A percentile compares a stretch with the other conserved stretches of the same genome.
Evolutionary conservation across 1,140 invertebrate species (phyloP).

Genomic region (Bombus impatiens): DNA sequence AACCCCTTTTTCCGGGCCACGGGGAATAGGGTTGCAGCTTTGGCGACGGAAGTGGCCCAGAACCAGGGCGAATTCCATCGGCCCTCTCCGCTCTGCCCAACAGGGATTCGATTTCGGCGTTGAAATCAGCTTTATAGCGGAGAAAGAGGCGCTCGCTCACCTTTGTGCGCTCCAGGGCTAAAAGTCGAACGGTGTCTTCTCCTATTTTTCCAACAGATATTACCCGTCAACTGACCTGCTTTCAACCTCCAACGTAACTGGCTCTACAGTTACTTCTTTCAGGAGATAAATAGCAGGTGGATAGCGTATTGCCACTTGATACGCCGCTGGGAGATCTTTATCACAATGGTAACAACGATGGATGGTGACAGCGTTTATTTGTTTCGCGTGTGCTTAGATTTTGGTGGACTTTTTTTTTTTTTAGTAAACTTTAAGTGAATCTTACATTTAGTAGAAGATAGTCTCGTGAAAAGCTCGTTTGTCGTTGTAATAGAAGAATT

Average conservation of each 20-base stretch:
- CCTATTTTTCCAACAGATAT: slow-evolving; percentile 18
- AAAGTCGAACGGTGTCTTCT: slow-evolving; percentile 35
- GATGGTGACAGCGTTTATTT: too few species aligned
- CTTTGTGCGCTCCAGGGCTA: neutral
- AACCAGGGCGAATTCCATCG: slow-evolving; percentile 36
- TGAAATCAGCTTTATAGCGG: slow-evolving; percentile 50
- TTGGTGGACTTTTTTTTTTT: too few species aligned
- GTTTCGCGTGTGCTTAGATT: too few species aligned
- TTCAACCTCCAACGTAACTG: neutral
- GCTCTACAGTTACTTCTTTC: neutral
- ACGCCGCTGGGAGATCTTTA: neutral
- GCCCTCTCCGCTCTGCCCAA: neutral
- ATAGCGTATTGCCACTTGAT: neutral
- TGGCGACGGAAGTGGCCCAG: slow-evolving; percentile 31
- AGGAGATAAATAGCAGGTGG: neutral
- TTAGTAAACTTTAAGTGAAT: too few species aligned
- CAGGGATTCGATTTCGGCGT: slow-evolving; percentile 53
- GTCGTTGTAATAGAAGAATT: too few species aligned
- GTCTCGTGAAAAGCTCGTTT: too few species aligned
- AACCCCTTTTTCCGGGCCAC: slow-evolving; percentile 22
- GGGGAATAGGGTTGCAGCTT: slow-evolving; percentile 16
- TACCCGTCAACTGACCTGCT: neutral
- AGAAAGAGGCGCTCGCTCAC: neutral
- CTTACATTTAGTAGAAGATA: too few species aligned
- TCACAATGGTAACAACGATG: too few species aligned